These are phyloP conservation scores for Palythoa grandiflora DNA, from an alignment of 92 coral and sea anemone genomes.

Conservation along the genomic window DNA sequence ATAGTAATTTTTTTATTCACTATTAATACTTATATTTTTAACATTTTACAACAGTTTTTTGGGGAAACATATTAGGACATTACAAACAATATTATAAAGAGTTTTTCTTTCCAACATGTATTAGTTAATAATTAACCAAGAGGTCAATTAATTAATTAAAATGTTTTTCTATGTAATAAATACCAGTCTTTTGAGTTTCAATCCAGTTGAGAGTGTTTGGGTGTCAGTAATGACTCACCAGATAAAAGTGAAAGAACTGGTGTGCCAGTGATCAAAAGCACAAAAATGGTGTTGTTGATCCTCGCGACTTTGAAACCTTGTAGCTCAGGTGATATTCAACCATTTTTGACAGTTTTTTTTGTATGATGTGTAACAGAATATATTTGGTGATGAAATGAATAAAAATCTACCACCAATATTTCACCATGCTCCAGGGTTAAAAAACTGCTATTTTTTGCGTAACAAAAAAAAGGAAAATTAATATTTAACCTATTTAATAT, in stretches of 20 bases:
- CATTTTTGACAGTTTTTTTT: constrained; percentile 7
- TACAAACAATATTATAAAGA: constrained; percentile 8
- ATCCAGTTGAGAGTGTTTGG: background rate
- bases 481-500: constrained; percentile 6
- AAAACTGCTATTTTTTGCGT: background rate
- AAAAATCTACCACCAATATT: constrained; percentile 7
- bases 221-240: background rate
- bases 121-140: too few species aligned
- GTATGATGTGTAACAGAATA: constrained; percentile 6
- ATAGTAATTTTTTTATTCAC: background rate
- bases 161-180: too few species aligned
- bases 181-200: background rate
- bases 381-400: background rate
- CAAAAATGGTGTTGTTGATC: constrained; percentile 6
- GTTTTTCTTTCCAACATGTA: background rate
- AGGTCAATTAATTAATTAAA: too few species aligned
- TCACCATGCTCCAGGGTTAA: constrained; percentile 4
- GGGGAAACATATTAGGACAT: background rate
- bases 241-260: constrained; percentile 16
- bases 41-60: too few species aligned
- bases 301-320: background rate
- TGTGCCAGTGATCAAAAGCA: constrained; percentile 10
- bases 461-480: constrained; percentile 9
- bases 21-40: background rate
- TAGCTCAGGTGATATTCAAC: constrained; percentile 13